Evolutionary conservation across 2,888 invertebrate genomes (phyloP).

Genomic region (Galeruca laticollis): DNA sequence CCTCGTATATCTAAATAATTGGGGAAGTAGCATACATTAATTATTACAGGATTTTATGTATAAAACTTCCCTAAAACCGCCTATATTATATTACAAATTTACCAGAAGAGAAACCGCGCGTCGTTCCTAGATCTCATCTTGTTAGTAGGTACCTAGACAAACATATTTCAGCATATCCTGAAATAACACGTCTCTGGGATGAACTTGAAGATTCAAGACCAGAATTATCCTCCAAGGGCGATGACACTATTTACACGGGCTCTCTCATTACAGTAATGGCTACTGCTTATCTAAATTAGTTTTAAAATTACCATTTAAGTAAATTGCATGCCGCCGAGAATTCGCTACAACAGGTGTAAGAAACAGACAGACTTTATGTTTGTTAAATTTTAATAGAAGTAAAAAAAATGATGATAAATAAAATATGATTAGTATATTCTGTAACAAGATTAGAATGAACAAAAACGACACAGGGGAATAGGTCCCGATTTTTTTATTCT

Average conservation of each 20-base stretch:
- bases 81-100: too few relatives aligned
- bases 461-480: too few relatives aligned
- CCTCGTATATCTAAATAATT: too few relatives aligned
- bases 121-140: neutral
- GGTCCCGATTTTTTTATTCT: too few relatives aligned
- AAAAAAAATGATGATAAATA: too few relatives aligned
- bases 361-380: neutral
- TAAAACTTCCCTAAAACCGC: too few relatives aligned
- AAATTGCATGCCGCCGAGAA: neutral
- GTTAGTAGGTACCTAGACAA: neutral
- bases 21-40: too few relatives aligned
- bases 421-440: too few relatives aligned
- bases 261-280: slow-evolving; percentile 20
- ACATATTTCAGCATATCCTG: slow-evolving; percentile 12
- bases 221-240: slow-evolving; percentile 29
- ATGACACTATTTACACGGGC: slow-evolving; percentile 19
- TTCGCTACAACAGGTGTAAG: slow-evolving; percentile 6
- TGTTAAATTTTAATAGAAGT: neutral
- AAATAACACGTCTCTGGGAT: slow-evolving; percentile 20
- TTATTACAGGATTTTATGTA: too few relatives aligned
- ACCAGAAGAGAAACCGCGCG: too few relatives aligned
- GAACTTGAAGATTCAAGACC: slow-evolving; percentile 26
- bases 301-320: slow-evolving; percentile 16
- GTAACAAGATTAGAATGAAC: too few relatives aligned
- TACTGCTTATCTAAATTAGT: slow-evolving; percentile 24